phyloP scores from a whole-genome alignment of 2,888 invertebrate species.

The Zygogramma bicolorata region DNA sequence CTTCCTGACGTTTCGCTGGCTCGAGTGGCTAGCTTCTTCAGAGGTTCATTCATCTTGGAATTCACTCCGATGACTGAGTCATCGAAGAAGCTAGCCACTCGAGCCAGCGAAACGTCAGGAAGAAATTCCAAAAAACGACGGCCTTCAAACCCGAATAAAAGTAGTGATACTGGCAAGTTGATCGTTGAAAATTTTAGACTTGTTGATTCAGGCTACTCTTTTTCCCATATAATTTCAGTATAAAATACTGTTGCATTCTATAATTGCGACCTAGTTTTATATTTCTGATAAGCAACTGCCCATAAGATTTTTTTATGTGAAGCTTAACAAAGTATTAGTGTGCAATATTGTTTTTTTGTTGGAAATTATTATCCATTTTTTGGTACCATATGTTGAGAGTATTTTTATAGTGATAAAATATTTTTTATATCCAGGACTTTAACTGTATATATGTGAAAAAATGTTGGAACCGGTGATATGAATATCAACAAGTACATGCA shows the following conservation, averaged over 20 bases:
- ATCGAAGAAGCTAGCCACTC: too few relatives aligned
- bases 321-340: constrained; percentile 26
- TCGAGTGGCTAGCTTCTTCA: too few relatives aligned
- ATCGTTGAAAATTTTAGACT: not conserved
- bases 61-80: too few relatives aligned
- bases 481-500: too few relatives aligned
- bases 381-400: constrained; percentile 20
- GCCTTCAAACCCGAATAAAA: too few relatives aligned
- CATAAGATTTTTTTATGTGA: constrained; percentile 2
- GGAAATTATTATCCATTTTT: constrained; percentile 10
- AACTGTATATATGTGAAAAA: not conserved
- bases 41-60: too few relatives aligned
- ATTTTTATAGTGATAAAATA: constrained; percentile 29
- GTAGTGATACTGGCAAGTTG: too few relatives aligned
- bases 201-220: not conserved
- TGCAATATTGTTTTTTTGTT: constrained; percentile 33
- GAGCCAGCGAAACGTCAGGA: too few relatives aligned
- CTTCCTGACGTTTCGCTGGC: too few relatives aligned
- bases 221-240: constrained; percentile 2
- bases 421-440: constrained; percentile 31
- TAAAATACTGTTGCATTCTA: not conserved
- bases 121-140: too few relatives aligned
- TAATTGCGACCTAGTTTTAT: not conserved
- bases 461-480: not conserved
- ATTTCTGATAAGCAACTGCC: not conserved